Conservation (phyloP, 92 coral and sea anemone species). For the Diadumene lineata region DNA sequence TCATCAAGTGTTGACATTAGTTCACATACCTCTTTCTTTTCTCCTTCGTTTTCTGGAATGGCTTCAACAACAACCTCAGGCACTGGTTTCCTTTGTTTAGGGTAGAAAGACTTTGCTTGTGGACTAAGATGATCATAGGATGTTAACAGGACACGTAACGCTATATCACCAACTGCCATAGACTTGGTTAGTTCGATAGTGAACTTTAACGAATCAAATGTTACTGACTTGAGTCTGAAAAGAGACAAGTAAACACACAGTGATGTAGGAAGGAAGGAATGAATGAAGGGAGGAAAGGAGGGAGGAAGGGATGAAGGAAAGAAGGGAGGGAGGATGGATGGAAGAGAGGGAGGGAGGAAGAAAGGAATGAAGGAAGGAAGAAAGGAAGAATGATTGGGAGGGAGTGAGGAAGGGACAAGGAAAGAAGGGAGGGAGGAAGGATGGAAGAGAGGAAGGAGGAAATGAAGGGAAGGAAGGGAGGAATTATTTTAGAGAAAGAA, state of each 20-base stretch:
- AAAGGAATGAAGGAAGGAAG: neutral
- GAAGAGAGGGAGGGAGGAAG: neutral
- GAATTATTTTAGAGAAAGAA: no score
- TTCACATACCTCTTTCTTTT: constrained; percentile 49
- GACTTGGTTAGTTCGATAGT: constrained; percentile 77
- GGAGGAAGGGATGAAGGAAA: neutral
- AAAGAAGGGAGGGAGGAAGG: neutral
- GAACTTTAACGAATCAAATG: constrained; percentile 75
- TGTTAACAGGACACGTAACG: constrained; percentile 76
- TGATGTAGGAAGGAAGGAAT: no score
- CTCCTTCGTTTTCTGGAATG: constrained; percentile 51
- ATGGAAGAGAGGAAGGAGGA: no score
- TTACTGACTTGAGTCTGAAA: constrained; percentile 75
- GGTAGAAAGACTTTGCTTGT: constrained; percentile 74
- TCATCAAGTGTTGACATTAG: no score
- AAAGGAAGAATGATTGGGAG: neutral
- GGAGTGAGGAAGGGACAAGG: neutral
- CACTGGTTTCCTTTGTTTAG: constrained; percentile 59
- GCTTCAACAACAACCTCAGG: constrained; percentile 56
- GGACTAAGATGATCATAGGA: constrained; percentile 89
- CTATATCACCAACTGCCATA: constrained; percentile 77
- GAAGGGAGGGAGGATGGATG: neutral
- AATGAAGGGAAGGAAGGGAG: neutral
- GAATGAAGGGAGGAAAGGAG: neutral
- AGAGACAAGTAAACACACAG: no score